Conservation (phyloP, 2,797 vertebrate genomes). For the Coregonus sp. region DNA sequence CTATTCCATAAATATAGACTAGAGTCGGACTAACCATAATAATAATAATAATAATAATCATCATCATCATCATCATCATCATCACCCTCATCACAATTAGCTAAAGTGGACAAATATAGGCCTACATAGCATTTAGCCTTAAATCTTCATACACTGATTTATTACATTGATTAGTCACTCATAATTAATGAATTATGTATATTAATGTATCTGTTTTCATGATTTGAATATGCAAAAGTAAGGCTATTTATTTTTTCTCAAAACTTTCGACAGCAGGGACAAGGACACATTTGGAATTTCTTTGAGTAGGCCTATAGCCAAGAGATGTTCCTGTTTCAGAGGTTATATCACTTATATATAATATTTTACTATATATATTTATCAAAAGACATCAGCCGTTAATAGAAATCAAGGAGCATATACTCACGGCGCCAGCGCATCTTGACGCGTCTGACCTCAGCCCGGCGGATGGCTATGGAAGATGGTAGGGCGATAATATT, state of each 20-base stretch:
- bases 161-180: too few relatives aligned
- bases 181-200: too few relatives aligned
- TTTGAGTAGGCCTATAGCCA: background rate
- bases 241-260: too few relatives aligned
- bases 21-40: background rate
- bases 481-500: slow-evolving; percentile 8
- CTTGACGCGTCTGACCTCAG: slow-evolving; percentile 7
- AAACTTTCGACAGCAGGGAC: background rate
- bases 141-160: too few relatives aligned
- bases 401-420: background rate
- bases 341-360: background rate
- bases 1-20: background rate
- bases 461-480: slow-evolving; percentile 13
- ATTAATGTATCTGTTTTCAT: background rate
- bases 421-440: slow-evolving; percentile 4
- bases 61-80: background rate
- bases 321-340: background rate
- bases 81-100: too few relatives aligned
- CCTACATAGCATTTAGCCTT: too few relatives aligned
- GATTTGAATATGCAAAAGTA: background rate
- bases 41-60: background rate
- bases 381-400: background rate
- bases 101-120: too few relatives aligned
- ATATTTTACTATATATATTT: background rate
- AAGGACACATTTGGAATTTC: background rate